Conservation (phyloP, 2,113 vertebrate species). For the Scopus umbretta region DNA sequence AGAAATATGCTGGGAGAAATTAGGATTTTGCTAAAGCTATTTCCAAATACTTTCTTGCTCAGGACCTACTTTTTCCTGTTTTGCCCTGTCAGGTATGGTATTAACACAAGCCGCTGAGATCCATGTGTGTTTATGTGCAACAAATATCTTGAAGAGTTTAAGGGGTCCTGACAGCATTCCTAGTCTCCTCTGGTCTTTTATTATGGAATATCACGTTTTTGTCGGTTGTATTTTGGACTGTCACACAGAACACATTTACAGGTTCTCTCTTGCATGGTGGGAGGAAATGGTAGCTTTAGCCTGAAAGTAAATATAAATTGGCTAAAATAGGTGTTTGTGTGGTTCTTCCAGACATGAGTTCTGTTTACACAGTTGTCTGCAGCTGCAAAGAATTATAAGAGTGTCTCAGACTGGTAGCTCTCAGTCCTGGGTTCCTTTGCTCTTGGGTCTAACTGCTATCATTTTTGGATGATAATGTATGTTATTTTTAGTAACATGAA, state of each 20-base stretch:
- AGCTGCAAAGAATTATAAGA: neutral
- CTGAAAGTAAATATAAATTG: neutral
- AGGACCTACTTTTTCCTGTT: neutral
- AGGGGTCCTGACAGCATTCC: neutral
- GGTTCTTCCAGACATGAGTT: neutral
- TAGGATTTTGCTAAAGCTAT: neutral
- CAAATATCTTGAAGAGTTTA: neutral
- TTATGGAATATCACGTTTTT: neutral
- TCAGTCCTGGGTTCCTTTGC: neutral
- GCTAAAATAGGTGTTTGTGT: neutral
- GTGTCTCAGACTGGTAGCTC: neutral
- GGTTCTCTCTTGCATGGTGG: neutral
- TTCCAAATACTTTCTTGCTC: neutral
- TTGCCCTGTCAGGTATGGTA: neutral
- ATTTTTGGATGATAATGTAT: neutral
- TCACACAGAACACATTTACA: neutral
- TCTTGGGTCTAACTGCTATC: neutral
- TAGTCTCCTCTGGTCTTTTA: neutral
- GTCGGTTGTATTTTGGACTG: neutral
- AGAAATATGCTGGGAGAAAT: neutral
- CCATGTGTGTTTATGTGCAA: neutral
- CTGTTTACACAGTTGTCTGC: conserved; percentile 16
- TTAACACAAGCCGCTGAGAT: neutral
- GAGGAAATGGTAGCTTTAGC: neutral
- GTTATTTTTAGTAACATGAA: neutral